Evolutionary conservation across 2,888 invertebrate genomes (phyloP), one percentile per base, ranked within the genome.

Genomic region (Mythimna vitellina): DNA sequence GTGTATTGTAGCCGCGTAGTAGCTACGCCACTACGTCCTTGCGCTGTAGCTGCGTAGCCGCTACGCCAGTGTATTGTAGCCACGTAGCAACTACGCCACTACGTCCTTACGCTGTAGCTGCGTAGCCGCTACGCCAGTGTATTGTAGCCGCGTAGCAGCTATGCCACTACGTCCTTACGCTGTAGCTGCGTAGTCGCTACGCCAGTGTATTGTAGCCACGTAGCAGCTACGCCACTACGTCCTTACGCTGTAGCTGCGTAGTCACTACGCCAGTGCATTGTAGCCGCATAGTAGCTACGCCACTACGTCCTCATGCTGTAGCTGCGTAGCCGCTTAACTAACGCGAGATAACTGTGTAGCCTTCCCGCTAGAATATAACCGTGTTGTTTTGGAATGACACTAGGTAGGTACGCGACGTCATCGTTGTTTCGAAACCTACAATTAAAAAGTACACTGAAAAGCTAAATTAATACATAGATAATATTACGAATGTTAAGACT

Each of bases 61-160:
- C 62, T 46, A 29, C 62, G 46, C 20, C 6, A n/a, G 14, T 0
- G 7, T 38, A 22, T 22, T 8, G 17, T 17, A 32, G 12, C 42
- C 12, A 12, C 42, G 42, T 42, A 38, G 38, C 10, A 38, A 3
- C 9, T 38, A 38, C 35, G 9, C 9, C 1, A 35, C 9, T 35
- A 35, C 35, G 35, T 35, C 35, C n/a, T n/a, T 14, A 25, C 29
- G 14, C n/a, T 38, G 29, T 32, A 57, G 29, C 12, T 38, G 49
- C n/a, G n/a, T 46, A 70, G 49, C 20, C 10, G 20, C 29, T 62
- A 29, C 46, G 29, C 20, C 29, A 60, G 22, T 6, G n/a, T 8
- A 14, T 4, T 22, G 29, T 61, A 61, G 9, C 17, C 17, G 70
- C 62, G 29, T 61, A 61, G 25, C 17, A 9, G 49, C 49, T 70